A percentile compares a stretch with the other conserved stretches of the same genome.
Conservation (phyloP, 2,113 vertebrate genomes). For the Lipotes vexillifer region DNA sequence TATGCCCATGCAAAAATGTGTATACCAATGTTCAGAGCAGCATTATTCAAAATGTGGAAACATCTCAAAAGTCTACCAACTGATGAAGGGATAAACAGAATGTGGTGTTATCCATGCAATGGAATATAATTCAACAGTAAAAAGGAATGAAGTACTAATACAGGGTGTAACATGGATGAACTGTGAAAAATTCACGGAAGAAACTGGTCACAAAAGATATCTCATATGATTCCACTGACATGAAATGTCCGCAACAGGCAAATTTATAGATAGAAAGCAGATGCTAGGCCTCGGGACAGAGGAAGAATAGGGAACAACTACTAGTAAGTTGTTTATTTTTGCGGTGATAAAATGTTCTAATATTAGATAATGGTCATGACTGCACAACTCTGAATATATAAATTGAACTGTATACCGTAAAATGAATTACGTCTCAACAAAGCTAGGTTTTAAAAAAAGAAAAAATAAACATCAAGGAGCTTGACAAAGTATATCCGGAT, state of each 20-base stretch:
- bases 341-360: not conserved
- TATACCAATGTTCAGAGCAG: not conserved
- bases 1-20: not conserved
- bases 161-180: not conserved
- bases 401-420: not conserved
- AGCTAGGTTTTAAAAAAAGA: not conserved
- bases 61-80: not conserved
- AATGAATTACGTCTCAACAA: not conserved
- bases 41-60: not conserved
- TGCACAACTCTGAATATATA: not conserved
- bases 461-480: not conserved
- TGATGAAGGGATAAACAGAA: not conserved
- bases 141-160: not conserved
- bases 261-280: not conserved
- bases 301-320: not conserved
- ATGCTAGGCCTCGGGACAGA: not conserved
- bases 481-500: not conserved
- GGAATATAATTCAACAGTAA: not conserved
- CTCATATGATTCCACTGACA: not conserved
- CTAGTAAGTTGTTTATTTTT: not conserved
- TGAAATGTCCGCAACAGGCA: not conserved
- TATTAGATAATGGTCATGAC: not conserved
- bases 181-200: not conserved
- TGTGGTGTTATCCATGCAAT: not conserved
- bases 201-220: not conserved